Percentiles rank a stretch among this genome's conserved stretches.
Conservation (phyloP, 1,140 invertebrate genomes). For the Brachionus calyciflorus region DNA sequence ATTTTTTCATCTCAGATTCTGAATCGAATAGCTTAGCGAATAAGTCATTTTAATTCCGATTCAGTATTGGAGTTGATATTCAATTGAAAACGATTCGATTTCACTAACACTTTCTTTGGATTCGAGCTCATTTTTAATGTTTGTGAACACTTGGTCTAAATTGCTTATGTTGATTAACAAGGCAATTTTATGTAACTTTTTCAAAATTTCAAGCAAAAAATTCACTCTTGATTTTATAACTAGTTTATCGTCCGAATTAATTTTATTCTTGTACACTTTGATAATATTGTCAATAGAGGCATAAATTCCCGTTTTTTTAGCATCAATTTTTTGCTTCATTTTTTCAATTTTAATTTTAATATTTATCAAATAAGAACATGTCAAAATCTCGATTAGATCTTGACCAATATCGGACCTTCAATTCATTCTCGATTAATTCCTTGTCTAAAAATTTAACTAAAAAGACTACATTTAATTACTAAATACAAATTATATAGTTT, state of each 20-base stretch:
- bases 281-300: background rate
- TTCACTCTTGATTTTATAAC: background rate
- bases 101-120: background rate
- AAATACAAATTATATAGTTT: no score
- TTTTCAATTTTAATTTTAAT: no score
- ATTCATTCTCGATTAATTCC: background rate
- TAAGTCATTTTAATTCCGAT: background rate
- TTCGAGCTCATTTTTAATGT: background rate
- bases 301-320: background rate
- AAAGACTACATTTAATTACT: no score
- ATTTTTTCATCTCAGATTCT: no score
- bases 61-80: background rate
- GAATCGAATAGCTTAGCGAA: no score
- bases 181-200: background rate
- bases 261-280: conserved; percentile 5
- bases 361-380: no score
- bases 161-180: background rate
- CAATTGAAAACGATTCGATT: background rate
- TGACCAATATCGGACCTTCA: background rate
- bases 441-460: background rate
- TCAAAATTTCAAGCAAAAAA: conserved; percentile 13
- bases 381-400: no score
- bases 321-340: background rate
- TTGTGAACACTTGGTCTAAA: background rate
- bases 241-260: background rate